Base-by-base conservation (phyloP, 2,113 vertebrate species). In the Orthonyx spaldingii region DNA sequence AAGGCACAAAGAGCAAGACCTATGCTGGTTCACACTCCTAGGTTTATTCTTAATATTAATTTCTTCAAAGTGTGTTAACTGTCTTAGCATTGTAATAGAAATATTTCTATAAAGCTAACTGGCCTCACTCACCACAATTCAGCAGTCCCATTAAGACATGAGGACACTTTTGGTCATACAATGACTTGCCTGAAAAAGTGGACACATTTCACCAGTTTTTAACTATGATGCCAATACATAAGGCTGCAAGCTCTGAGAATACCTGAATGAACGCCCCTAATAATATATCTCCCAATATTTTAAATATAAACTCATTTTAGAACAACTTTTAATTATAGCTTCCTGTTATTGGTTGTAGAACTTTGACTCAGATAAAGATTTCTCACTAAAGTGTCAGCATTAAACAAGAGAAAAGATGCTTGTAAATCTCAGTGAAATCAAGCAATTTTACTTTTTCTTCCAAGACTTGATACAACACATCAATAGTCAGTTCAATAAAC, bases 361-460 rank as follows among this genome's bases (percentile, higher is more conserved):
- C 72, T 84, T 42, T 17, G 33, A 94, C 42, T 85, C 57, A 3
- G 27, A 41, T 57, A 84, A 83, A 93, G 68, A 68, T 49, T 60
- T 84, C 74, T 77, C 75, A 41, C n/a, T 81, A 32, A 87, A 87
- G 84, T 24, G 33, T 89, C 89, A 89, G 41, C 33, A 84, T 74
- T 88, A 77, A 93, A 88, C 61, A 94, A 85, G 78, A 76, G 42
- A 87, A 82, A 47, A 92, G 50, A 86, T 93, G 72, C 71, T 76
- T 94, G 63, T 90, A 80, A 64, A 83, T 68, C 83, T 82, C 49
- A 39, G 16, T 49, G 87, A 95, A 96, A 95, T 60, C 44, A 63
- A 93, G 46, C 53, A 59, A 39, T 66, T 95, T 94, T 97, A 96
- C 92, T 96, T 89, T 37, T 33, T 86, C 87, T 93, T 95, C 55